Conservation (phyloP, 2,113 vertebrate species). For the Ornithorhynchus anatinus region DNA sequence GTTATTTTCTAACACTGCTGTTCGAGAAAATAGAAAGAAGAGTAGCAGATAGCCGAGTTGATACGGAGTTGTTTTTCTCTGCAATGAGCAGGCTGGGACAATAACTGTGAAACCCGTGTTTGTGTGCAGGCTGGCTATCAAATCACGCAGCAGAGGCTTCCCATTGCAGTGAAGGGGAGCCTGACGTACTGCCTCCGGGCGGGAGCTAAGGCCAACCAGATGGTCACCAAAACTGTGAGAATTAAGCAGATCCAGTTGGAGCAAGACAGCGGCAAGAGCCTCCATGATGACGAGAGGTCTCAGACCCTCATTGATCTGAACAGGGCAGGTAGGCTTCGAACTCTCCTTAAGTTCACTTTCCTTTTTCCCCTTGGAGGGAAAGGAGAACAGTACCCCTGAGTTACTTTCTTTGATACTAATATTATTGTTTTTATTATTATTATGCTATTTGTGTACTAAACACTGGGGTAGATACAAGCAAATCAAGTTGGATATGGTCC, state of each 20-base stretch:
- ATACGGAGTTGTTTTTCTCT: background rate
- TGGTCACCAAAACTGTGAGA: slow-evolving; percentile 77
- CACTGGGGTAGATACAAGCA: no score
- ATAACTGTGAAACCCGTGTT: slow-evolving; percentile 20
- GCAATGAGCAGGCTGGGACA: background rate
- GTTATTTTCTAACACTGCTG: background rate
- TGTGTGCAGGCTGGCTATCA: slow-evolving; percentile 91
- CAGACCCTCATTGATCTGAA: slow-evolving; percentile 95
- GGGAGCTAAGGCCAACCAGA: slow-evolving; percentile 70
- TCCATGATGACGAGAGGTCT: slow-evolving; percentile 82
- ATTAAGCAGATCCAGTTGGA: slow-evolving; percentile 97
- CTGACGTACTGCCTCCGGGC: slow-evolving; percentile 77
- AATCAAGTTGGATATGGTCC: no score
- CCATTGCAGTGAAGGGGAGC: slow-evolving; percentile 85
- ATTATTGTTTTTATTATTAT: no score
- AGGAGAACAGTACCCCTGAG: no score
- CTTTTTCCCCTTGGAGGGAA: background rate
- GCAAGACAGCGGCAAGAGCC: slow-evolving; percentile 97
- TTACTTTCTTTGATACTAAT: no score
- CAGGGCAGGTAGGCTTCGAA: slow-evolving; percentile 82
- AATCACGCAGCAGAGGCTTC: slow-evolving; percentile 93
- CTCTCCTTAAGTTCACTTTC: background rate
- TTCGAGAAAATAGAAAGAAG: background rate
- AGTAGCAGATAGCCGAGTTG: background rate
- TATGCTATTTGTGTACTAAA: no score